Evolutionary conservation across 2,888 invertebrate genomes (phyloP).

Genomic region (Synergus gifuensis): DNA sequence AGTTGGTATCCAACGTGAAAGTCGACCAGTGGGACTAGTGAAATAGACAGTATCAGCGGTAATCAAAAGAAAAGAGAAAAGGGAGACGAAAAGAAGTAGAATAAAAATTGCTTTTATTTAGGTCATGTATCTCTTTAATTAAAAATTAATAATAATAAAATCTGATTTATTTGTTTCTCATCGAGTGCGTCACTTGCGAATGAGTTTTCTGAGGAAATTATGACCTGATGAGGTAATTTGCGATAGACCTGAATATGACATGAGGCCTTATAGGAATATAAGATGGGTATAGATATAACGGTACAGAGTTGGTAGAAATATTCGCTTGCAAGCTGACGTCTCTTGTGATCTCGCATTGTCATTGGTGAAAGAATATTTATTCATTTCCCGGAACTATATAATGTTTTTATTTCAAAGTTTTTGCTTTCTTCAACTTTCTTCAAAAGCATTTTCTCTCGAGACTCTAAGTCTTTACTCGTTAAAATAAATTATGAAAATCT

Average conservation of each 20-base stretch:
- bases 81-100: background rate
- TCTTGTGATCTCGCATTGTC: conserved; percentile 57
- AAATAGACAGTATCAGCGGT: background rate
- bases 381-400: background rate
- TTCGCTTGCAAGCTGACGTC: conserved; percentile 75
- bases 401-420: background rate
- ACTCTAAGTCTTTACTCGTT: background rate
- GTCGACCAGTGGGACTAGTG: background rate
- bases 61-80: background rate
- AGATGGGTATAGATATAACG: conserved; percentile 63
- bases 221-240: conserved; percentile 60
- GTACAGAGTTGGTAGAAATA: conserved; percentile 73
- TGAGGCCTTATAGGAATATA: conserved; percentile 50
- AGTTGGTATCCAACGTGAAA: background rate
- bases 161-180: background rate
- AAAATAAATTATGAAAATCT: background rate
- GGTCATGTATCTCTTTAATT: background rate
- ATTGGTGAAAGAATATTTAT: conserved; percentile 47
- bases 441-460: background rate
- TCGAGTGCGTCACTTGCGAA: conserved; percentile 26
- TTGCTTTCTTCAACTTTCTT: background rate
- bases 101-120: background rate
- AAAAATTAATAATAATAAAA: background rate
- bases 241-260: conserved; percentile 65
- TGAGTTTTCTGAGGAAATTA: conserved; percentile 53